Evolutionary conservation across 2,888 invertebrate genomes (phyloP).

Genomic region (Andricus curvator): DNA sequence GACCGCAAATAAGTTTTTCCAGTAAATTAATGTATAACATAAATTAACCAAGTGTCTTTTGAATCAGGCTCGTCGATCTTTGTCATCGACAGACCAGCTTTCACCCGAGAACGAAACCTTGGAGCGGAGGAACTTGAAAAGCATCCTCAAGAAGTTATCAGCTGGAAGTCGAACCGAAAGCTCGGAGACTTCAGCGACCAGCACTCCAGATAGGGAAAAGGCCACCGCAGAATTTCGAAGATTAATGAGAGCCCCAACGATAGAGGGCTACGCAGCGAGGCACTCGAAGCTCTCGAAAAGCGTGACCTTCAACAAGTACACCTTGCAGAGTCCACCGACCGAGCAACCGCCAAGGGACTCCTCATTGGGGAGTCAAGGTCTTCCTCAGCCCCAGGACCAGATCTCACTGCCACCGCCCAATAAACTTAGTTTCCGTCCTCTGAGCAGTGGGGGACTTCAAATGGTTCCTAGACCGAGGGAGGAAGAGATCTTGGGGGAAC

Average conservation of each 20-base stretch:
- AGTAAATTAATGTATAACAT: not conserved
- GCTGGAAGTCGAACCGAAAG: conserved; percentile 81
- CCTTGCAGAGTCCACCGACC: conserved; percentile 88
- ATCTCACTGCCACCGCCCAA: conserved; percentile 72
- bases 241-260: conserved; percentile 89
- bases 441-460: conserved; percentile 71
- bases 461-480: conserved; percentile 78
- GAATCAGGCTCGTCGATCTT: conserved; percentile 43
- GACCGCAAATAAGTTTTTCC: too few relatives aligned
- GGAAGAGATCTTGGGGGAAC: conserved; percentile 90
- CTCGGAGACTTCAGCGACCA: conserved; percentile 71
- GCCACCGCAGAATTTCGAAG: conserved; percentile 83
- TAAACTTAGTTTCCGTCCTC: conserved; percentile 76
- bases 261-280: conserved; percentile 93
- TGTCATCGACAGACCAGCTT: conserved; percentile 65
- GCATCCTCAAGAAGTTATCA: conserved; percentile 90
- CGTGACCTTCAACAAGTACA: conserved; percentile 92
- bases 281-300: conserved; percentile 93
- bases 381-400: conserved; percentile 63
- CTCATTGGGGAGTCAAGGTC: conserved; percentile 59
- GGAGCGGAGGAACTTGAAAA: conserved; percentile 90
- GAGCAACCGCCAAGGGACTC: conserved; percentile 65
- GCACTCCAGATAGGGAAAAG: conserved; percentile 69
- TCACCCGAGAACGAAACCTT: conserved; percentile 89
- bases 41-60: conserved; percentile 4